These are phyloP conservation scores for Ammospiza caudacuta DNA, from an alignment of 2,113 vertebrate species.

Conservation along the genomic window DNA sequence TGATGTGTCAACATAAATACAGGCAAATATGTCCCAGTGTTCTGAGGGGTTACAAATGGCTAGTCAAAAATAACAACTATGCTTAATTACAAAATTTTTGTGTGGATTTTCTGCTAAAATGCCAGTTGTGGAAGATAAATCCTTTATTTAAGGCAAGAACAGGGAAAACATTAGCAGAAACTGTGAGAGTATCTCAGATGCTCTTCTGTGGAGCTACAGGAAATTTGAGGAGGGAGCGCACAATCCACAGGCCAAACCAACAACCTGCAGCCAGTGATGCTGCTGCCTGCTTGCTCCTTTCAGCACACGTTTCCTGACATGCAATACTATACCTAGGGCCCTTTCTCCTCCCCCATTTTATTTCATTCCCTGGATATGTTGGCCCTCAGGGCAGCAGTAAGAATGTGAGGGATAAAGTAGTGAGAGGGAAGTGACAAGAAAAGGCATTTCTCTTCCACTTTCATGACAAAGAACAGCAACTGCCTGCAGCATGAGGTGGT, in stretches of 20 bases:
- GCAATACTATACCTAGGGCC: neutral
- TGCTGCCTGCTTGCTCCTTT: neutral
- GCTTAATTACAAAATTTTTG: neutral
- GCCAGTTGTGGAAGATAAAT: neutral
- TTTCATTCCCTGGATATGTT: neutral
- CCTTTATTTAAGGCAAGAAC: neutral
- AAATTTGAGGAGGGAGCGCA: neutral
- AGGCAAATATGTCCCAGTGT: neutral
- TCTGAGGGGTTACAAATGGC: neutral
- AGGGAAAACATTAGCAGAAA: neutral
- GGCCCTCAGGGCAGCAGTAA: neutral
- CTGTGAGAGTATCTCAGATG: neutral
- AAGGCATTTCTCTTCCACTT: neutral
- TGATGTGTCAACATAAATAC: neutral
- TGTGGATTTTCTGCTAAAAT: neutral
- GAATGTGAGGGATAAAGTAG: neutral
- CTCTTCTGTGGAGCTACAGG: neutral
- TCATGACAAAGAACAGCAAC: neutral
- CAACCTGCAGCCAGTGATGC: neutral
- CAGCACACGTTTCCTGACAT: rapidly evolving
- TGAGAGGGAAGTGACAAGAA: neutral
- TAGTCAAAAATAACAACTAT: neutral
- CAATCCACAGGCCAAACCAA: neutral
- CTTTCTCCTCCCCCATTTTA: neutral
- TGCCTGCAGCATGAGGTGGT: neutral